Evolutionary conservation across 1,140 invertebrate genomes (phyloP).

Genomic region (Cephus cinctus): DNA sequence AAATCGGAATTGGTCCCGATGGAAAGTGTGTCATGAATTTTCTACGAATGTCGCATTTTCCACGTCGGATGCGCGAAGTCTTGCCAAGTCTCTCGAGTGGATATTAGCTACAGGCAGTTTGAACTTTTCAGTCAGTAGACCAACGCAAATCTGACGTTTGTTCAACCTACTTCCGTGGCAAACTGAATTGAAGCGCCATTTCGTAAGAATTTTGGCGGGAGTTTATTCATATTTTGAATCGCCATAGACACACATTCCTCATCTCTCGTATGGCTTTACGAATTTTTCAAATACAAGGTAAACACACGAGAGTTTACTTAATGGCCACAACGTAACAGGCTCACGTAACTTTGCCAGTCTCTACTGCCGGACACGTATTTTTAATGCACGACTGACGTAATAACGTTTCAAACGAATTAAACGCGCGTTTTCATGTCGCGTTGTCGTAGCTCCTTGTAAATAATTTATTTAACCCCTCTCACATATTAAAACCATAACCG

Average conservation of each 20-base stretch:
- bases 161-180: too few relatives aligned
- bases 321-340: constrained; percentile 19
- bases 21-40: background rate
- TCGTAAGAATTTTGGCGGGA: too few relatives aligned
- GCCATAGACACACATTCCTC: too few relatives aligned
- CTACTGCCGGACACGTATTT: constrained; percentile 17
- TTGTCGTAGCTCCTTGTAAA: too few relatives aligned
- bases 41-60: background rate
- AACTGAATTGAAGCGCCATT: too few relatives aligned
- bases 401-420: constrained; percentile 30
- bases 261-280: constrained; percentile 26
- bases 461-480: too few relatives aligned
- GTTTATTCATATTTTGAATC: background rate
- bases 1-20: background rate
- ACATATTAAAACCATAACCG: too few relatives aligned
- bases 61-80: background rate
- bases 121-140: too few relatives aligned
- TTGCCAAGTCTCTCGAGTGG: background rate
- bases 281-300: constrained; percentile 35
- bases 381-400: constrained; percentile 24
- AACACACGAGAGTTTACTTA: constrained; percentile 13
- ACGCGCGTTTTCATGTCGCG: constrained; percentile 8
- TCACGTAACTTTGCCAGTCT: constrained; percentile 28
- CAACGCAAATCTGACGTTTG: too few relatives aligned
- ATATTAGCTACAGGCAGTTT: too few relatives aligned